phyloP scores from a whole-genome alignment of 2,797 vertebrate species.

The Phrynocephalus forsythii region DNA sequence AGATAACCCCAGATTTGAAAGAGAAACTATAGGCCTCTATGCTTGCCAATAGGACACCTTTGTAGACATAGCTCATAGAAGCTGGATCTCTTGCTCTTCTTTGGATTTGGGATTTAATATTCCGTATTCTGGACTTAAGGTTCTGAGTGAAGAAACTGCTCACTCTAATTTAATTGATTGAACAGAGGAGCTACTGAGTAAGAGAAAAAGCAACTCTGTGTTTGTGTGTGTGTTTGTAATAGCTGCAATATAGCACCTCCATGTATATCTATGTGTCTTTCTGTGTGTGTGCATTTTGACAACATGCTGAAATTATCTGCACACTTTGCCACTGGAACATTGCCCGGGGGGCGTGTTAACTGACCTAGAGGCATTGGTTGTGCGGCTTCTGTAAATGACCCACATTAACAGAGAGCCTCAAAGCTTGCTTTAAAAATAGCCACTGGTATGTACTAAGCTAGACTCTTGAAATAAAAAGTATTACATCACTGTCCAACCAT shows the following conservation, averaged over 20 bases:
- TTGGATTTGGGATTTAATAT: conserved; percentile 38
- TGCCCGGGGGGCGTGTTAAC: conserved; percentile 81
- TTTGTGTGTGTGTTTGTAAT: neutral
- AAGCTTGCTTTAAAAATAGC: conserved; percentile 82
- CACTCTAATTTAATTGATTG: conserved; percentile 60
- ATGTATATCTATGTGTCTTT: conserved; percentile 33
- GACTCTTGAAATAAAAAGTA: conserved; percentile 77
- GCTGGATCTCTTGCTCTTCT: conserved; percentile 37
- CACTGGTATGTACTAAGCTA: conserved; percentile 79
- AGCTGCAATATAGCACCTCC: conserved; percentile 48
- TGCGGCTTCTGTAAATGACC: conserved; percentile 84
- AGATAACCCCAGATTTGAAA: neutral
- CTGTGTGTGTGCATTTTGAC: conserved; percentile 40
- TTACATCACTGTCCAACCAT: conserved; percentile 78
- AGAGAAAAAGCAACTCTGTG: conserved; percentile 54
- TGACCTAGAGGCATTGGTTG: conserved; percentile 81
- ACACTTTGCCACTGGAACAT: conserved; percentile 77
- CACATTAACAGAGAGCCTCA: conserved; percentile 78
- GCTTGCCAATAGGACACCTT: conserved; percentile 23
- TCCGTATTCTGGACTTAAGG: neutral
- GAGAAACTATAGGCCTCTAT: neutral
- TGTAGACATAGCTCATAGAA: conserved; percentile 24
- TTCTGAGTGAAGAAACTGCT: conserved; percentile 32
- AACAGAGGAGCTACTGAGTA: conserved; percentile 62
- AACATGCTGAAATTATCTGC: conserved; percentile 69